These are phyloP conservation scores for Calameuta filiformis DNA, from an alignment of 2,888 invertebrate species.

Conservation along the genomic window DNA sequence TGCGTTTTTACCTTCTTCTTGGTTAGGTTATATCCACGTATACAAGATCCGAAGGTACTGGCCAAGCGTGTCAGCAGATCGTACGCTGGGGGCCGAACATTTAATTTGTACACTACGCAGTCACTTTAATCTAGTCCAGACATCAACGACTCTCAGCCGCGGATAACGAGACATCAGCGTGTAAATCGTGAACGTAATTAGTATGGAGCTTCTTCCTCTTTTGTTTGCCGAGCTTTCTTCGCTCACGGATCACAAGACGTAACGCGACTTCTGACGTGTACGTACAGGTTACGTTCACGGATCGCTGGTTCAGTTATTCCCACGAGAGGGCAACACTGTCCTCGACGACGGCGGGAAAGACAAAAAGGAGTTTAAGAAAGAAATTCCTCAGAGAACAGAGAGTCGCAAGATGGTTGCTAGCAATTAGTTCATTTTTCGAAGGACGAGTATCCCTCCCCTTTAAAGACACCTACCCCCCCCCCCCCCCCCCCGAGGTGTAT, in stretches of 20 bases:
- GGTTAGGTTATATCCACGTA: neutral
- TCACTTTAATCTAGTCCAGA: constrained; percentile 47
- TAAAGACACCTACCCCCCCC: neutral
- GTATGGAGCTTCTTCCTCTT: constrained; percentile 15
- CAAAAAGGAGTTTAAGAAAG: neutral
- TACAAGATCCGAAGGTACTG: neutral
- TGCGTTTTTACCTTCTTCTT: constrained; percentile 20
- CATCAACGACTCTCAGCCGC: constrained; percentile 29
- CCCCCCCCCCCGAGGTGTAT: neutral
- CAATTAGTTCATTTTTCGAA: neutral
- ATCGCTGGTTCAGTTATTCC: neutral
- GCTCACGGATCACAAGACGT: neutral
- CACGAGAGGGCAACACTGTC: neutral
- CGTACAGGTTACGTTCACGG: neutral
- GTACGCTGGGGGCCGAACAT: constrained; percentile 27
- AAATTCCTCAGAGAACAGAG: neutral
- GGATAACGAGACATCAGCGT: constrained; percentile 36
- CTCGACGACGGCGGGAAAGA: neutral
- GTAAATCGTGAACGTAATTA: constrained; percentile 33
- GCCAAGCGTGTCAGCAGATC: neutral
- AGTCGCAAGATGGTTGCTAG: neutral
- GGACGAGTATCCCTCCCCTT: neutral
- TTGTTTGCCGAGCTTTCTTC: constrained; percentile 15
- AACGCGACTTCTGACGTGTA: neutral
- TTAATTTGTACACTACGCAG: constrained; percentile 38